phyloP scores from a whole-genome alignment of 23 tunicate genomes.

The Trididemnum miniatum region DNA sequence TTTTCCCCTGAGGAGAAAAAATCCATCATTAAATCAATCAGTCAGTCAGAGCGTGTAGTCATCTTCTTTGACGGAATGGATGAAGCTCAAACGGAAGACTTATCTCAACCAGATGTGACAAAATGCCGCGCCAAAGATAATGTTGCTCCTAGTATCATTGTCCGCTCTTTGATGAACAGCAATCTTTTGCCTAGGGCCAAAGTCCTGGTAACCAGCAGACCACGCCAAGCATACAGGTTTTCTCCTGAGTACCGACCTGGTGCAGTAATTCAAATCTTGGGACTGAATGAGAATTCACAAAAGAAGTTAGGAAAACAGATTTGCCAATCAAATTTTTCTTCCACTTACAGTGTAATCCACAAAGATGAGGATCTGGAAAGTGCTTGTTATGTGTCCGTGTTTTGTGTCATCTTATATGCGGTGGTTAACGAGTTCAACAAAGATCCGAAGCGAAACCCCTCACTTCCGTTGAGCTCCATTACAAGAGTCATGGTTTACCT shows the following conservation, averaged over 20 bases:
- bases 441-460: background rate
- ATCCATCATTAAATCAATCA: background rate
- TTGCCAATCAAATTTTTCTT: slow-evolving; percentile 21
- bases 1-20: background rate
- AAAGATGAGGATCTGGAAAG: slow-evolving; percentile 46
- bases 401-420: slow-evolving; percentile 54
- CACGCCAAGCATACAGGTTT: slow-evolving; percentile 45
- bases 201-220: slow-evolving; percentile 50
- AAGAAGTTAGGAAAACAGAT: slow-evolving; percentile 52
- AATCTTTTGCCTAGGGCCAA: slow-evolving; percentile 40
- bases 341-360: slow-evolving; percentile 29
- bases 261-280: slow-evolving; percentile 40
- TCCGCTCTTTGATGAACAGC: slow-evolving; percentile 37
- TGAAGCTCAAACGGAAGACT: slow-evolving; percentile 34
- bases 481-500: slow-evolving; percentile 47
- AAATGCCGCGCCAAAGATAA: slow-evolving; percentile 3
- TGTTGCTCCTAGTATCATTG: slow-evolving; percentile 7
- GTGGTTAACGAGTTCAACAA: slow-evolving; percentile 13
- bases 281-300: slow-evolving; percentile 29
- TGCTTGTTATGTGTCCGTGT: slow-evolving; percentile 46
- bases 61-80: slow-evolving; percentile 51
- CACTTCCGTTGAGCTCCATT: slow-evolving; percentile 14
- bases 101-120: background rate
- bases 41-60: background rate
- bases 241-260: slow-evolving; percentile 56